phyloP scores from a whole-genome alignment of 2,888 invertebrate genomes.

The Cyclophora punctaria region DNA sequence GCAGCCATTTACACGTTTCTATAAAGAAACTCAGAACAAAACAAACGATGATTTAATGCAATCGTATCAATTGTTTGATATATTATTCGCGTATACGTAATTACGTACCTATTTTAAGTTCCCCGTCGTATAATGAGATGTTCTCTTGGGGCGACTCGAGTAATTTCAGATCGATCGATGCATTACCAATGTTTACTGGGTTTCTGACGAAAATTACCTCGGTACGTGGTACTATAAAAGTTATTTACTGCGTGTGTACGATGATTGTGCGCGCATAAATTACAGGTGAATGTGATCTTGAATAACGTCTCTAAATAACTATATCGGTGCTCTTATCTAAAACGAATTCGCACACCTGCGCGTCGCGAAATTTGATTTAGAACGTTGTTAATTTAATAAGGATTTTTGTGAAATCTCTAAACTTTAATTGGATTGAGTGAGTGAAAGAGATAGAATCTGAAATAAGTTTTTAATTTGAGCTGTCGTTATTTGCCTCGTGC shows the following conservation, averaged over 20 bases:
- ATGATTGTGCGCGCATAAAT: conserved; percentile 37
- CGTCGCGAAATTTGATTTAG: conserved; percentile 17
- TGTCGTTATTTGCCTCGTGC: conserved; percentile 26
- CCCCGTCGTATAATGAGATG: conserved; percentile 44
- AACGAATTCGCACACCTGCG: conserved; percentile 17
- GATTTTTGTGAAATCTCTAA: conserved; percentile 15
- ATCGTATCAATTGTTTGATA: conserved; percentile 35
- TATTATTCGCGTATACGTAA: conserved; percentile 43
- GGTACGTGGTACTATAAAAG: conserved; percentile 36
- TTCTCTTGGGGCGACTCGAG: conserved; percentile 43
- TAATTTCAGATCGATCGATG: conserved; percentile 45
- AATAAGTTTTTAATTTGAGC: conserved; percentile 37
- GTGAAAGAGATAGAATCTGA: conserved; percentile 29
- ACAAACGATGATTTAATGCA: conserved; percentile 22
- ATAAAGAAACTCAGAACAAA: conserved; percentile 36
- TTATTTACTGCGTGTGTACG: conserved; percentile 34
- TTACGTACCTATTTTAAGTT: conserved; percentile 54
- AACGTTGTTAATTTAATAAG: conserved; percentile 22
- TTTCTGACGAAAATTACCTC: conserved; percentile 41
- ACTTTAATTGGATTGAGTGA: conserved; percentile 31
- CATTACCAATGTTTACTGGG: conserved; percentile 30
- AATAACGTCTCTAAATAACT: conserved; percentile 22
- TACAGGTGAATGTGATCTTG: conserved; percentile 28
- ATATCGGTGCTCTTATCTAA: conserved; percentile 12
- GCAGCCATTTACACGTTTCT: conserved; percentile 47